Conservation (phyloP, 2,113 vertebrate genomes). For the Calyptommatus sinebrachiatus region DNA sequence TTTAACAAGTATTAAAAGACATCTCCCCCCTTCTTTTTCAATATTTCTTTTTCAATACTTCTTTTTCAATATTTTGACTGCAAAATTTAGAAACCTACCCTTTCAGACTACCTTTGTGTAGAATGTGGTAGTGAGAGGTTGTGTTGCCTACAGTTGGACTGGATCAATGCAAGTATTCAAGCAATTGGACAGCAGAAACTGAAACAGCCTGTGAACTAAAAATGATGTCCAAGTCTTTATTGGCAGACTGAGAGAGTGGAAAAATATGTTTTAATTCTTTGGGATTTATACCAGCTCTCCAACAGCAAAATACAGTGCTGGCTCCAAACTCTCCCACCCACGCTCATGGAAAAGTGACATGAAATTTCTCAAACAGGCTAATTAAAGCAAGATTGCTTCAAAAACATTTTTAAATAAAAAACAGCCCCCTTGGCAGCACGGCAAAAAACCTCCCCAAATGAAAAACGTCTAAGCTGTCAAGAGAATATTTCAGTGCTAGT, state of each 20-base stretch:
- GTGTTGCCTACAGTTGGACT: neutral
- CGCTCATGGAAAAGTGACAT: conserved; percentile 74
- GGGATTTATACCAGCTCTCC: conserved; percentile 57
- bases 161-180: neutral
- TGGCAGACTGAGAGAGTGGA: conserved; percentile 42
- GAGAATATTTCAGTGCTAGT: conserved; percentile 36
- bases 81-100: neutral
- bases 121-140: neutral
- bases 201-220: neutral
- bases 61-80: neutral
- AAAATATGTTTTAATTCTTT: conserved; percentile 61
- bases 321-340: conserved; percentile 71
- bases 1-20: too few relatives aligned
- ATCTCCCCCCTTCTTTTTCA: neutral
- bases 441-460: conserved; percentile 49
- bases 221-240: conserved; percentile 33
- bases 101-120: neutral
- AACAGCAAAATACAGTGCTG: conserved; percentile 70
- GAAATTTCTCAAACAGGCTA: conserved; percentile 70
- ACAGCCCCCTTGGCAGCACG: conserved; percentile 62
- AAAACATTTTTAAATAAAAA: conserved; percentile 66
- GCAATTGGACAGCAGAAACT: conserved; percentile 32
- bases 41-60: neutral
- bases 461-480: conserved; percentile 46
- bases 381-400: conserved; percentile 70